Base-by-base conservation (phyloP, 2,113 vertebrate species). In the Microtus ochrogaster region DNA sequence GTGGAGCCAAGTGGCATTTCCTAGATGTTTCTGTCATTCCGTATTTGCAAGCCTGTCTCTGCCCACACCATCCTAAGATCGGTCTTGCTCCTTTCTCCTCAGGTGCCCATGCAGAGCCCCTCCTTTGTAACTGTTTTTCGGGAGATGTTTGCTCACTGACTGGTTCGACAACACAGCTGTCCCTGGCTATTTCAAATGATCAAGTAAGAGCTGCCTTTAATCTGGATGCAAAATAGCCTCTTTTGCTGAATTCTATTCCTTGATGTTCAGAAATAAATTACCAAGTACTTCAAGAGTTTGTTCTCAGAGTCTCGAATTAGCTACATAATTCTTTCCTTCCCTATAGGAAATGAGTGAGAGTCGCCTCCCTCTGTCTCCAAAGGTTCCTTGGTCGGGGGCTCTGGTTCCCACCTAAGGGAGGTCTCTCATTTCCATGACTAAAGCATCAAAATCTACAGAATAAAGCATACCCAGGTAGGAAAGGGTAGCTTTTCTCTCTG, bases 151-250 rank as follows among this genome's bases (percentile, higher is more conserved):
- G 83, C 39, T 94, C 74, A 96, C 49, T 72, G 24, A 33, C 89
- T 33, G 21, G 12, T 58, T 95, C 58, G 39, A 74, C 79, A 90
- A 72, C 21, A 92, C n/a, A 76, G 17, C 63, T 97, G 94, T 84
- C 89, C 70, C 87, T 58, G 72, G 55, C 66, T 91, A 78, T 96
- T 96, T 97, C 92, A 95, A 94, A 81, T 89, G 58, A 96, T 72
- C 1, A 11, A 94, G 91, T 76, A 65, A 79, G 41, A 74, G 16
- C 44, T 41, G 93, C 68, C 90, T 90, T 95, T 95, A 90, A 90
- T 96, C 96, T 97, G 96, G 70, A 97, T 78, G 88, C 70, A 94
- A 70, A 97, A 90, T 87, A 92, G 65, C 65, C 89, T 96, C 94
- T 96, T 96, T 97, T 92, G 58, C 47, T 96, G 73, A 97, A 92